Percentiles rank a stretch among this genome's conserved stretches.
These are phyloP conservation scores for Philhelius pedissequus DNA, from an alignment of 2,888 invertebrate species.

Conservation along the genomic window DNA sequence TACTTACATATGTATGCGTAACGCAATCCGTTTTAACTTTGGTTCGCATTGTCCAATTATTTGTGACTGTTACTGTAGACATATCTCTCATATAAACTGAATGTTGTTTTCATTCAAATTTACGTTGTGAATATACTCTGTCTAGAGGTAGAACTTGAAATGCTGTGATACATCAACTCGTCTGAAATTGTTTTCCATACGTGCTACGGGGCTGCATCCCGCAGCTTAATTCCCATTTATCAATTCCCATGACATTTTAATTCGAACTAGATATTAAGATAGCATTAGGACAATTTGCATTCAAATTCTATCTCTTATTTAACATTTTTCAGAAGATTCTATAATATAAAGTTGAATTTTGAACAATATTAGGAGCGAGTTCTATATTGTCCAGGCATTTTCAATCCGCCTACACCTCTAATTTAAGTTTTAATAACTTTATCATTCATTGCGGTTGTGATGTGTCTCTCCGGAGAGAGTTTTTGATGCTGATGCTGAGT, in stretches of 20 bases:
- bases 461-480: neutral
- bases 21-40: no score
- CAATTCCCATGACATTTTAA: conserved; percentile 20
- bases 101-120: neutral
- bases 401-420: neutral
- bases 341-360: neutral
- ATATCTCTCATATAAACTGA: neutral
- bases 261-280: neutral
- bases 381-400: no score
- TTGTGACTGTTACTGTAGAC: neutral
- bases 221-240: neutral
- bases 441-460: conserved; percentile 31
- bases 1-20: no score
- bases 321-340: neutral
- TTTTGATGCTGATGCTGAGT: neutral
- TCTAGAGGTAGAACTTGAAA: neutral
- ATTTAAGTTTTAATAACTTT: conserved; percentile 51
- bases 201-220: neutral
- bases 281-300: neutral
- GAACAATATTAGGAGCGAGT: neutral
- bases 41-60: neutral
- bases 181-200: neutral
- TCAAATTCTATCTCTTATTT: neutral
- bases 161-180: neutral
- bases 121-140: neutral